phyloP scores from a whole-genome alignment of 1,140 invertebrate species.

The Trichoplusia ni region DNA sequence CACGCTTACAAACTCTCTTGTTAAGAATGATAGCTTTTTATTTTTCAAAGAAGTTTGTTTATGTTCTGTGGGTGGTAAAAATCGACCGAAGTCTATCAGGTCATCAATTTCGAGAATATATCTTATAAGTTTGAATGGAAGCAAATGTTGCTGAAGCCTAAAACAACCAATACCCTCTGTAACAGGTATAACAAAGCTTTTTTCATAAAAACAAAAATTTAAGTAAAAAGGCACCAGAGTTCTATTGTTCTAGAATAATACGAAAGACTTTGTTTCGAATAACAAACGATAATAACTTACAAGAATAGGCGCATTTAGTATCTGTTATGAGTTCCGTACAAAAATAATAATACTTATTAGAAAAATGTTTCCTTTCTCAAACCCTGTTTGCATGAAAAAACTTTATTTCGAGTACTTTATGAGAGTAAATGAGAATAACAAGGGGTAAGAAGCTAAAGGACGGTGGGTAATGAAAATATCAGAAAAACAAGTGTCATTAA shows the following conservation, averaged over 20 bases:
- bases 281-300: slow-evolving; percentile 12
- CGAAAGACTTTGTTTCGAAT: background rate
- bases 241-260: background rate
- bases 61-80: too few species aligned
- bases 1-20: too few species aligned
- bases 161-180: too few species aligned
- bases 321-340: background rate
- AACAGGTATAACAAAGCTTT: too few species aligned
- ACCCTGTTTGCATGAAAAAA: background rate
- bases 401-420: slow-evolving; percentile 29
- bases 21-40: too few species aligned
- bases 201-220: too few species aligned
- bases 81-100: too few species aligned
- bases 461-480: slow-evolving; percentile 41
- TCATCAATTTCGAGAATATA: too few species aligned
- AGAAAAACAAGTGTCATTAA: slow-evolving; percentile 40
- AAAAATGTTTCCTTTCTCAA: background rate
- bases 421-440: slow-evolving; percentile 28
- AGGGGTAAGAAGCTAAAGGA: slow-evolving; percentile 7
- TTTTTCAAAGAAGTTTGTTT: too few species aligned
- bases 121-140: too few species aligned
- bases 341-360: slow-evolving; percentile 21
- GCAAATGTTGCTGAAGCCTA: too few species aligned
- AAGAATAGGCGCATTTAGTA: background rate
- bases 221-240: background rate